Conservation (phyloP, 2,888 invertebrate genomes). For the Xiphydria camelus region DNA sequence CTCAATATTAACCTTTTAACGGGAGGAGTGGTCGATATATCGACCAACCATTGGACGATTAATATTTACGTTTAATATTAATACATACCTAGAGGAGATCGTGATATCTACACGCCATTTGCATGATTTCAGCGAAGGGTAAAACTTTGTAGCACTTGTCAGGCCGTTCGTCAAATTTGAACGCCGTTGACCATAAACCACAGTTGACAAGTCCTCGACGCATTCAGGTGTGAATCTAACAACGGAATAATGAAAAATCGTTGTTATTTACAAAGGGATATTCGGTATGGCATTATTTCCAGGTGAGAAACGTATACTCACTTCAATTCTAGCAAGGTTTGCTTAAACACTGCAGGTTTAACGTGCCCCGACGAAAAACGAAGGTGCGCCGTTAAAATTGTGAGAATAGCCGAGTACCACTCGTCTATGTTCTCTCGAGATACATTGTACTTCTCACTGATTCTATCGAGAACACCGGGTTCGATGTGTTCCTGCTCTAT, state of each 20-base stretch:
- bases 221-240: conserved; percentile 58
- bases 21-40: too few species aligned
- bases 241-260: background rate
- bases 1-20: background rate
- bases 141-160: conserved; percentile 55
- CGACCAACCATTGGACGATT: too few species aligned
- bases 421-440: conserved; percentile 59
- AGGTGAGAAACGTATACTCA: conserved; percentile 35
- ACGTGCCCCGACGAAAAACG: conserved; percentile 57
- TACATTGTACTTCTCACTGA: conserved; percentile 46
- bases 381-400: conserved; percentile 60
- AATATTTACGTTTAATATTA: conserved; percentile 1
- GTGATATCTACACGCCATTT: conserved; percentile 62
- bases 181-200: conserved; percentile 59
- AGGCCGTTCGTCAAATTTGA: conserved; percentile 50
- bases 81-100: conserved; percentile 58
- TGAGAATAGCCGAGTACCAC: conserved; percentile 59
- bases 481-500: conserved; percentile 50
- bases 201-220: conserved; percentile 60
- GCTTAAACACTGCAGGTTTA: conserved; percentile 59
- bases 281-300: background rate
- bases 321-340: conserved; percentile 59
- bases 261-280: background rate
- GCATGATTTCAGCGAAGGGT: conserved; percentile 53
- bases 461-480: conserved; percentile 48